These are phyloP conservation scores for Syrphus vitripennis DNA, from an alignment of 2,888 invertebrate species.

Conservation along the genomic window DNA sequence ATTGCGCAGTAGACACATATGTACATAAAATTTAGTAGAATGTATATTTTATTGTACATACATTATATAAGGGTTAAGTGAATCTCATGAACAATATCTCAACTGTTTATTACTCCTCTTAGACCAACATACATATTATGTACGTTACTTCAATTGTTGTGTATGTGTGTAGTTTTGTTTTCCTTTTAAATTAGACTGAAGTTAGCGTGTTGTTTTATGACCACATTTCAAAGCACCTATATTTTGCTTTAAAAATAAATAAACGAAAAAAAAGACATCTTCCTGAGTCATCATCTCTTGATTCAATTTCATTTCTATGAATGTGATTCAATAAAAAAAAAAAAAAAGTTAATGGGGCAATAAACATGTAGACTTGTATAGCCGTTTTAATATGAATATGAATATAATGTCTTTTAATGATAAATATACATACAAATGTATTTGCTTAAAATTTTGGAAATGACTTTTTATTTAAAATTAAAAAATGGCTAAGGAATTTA, in stretches of 20 bases:
- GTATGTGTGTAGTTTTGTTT: no score
- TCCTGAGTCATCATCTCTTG: slow-evolving; percentile 52
- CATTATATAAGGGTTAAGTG: not conserved
- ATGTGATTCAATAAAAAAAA: slow-evolving; percentile 6
- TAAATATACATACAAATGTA: not conserved
- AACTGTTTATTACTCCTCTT: not conserved
- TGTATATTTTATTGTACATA: not conserved
- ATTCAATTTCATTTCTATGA: slow-evolving; percentile 31
- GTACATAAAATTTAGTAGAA: not conserved
- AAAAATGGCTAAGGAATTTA: no score
- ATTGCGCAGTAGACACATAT: slow-evolving; percentile 8
- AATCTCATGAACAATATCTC: not conserved
- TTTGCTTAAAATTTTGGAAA: not conserved
- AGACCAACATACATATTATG: no score
- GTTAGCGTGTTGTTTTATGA: not conserved
- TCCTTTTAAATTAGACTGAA: no score
- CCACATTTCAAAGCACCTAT: not conserved
- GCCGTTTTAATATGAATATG: not conserved
- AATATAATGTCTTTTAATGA: no score
- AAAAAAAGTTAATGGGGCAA: slow-evolving; percentile 42
- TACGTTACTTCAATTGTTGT: no score
- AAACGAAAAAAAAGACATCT: not conserved
- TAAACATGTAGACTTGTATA: slow-evolving; percentile 11
- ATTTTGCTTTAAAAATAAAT: not conserved
- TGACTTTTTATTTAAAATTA: not conserved